Percentiles rank a stretch among this genome's conserved stretches.
These are phyloP conservation scores for Tribolium freemani DNA, from an alignment of 2,888 invertebrate genomes.

Conservation along the genomic window DNA sequence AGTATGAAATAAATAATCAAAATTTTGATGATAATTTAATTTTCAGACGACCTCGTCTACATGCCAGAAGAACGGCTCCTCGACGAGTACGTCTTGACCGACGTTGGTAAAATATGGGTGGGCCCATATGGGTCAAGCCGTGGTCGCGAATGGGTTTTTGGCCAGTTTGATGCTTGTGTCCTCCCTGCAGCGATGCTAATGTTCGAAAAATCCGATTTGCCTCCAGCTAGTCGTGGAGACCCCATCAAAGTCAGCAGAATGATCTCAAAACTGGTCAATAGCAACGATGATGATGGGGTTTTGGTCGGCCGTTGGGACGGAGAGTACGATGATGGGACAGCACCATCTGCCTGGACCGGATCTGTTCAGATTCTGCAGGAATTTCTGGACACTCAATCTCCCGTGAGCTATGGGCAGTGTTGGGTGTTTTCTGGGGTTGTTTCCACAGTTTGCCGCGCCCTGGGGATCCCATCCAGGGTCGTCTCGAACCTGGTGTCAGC, in stretches of 20 bases:
- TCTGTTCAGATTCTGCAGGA: conserved; percentile 83
- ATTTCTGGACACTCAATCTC: conserved; percentile 75
- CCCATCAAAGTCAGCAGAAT: conserved; percentile 78
- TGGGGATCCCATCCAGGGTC: conserved; percentile 85
- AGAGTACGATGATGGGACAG: conserved; percentile 79
- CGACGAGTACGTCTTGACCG: conserved; percentile 84
- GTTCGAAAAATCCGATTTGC: conserved; percentile 76
- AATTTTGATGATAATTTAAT: conserved; percentile 1
- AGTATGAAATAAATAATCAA: not conserved
- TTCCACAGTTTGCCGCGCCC: conserved; percentile 86
- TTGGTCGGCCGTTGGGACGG: conserved; percentile 83
- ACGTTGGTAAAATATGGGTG: conserved; percentile 90
- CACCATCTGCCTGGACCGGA: conserved; percentile 86
- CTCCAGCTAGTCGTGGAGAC: conserved; percentile 75
- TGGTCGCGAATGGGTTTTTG: conserved; percentile 88
- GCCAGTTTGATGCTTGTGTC: conserved; percentile 82
- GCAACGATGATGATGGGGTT: conserved; percentile 81
- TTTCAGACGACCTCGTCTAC: conserved; percentile 81
- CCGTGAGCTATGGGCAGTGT: conserved; percentile 87
- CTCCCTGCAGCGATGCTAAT: conserved; percentile 80
- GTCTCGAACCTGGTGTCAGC: conserved; percentile 89
- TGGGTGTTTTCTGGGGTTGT: conserved; percentile 90
- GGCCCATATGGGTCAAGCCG: conserved; percentile 80
- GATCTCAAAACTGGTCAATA: conserved; percentile 83
- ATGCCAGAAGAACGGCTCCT: conserved; percentile 79